Base-by-base conservation (phyloP, 2,797 vertebrate genomes). In the Gallinago stenura region DNA sequence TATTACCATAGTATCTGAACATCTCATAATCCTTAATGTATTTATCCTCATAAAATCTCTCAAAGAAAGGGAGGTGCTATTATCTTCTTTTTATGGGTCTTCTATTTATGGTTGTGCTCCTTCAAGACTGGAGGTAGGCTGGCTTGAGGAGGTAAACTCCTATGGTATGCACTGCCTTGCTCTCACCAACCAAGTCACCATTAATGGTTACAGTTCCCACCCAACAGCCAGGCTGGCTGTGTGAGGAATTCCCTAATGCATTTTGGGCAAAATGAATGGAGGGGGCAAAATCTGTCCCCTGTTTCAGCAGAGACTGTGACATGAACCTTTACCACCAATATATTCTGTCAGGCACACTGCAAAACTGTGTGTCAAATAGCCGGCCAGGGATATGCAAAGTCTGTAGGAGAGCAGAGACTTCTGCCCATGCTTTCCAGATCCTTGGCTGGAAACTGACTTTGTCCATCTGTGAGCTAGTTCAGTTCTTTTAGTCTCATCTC, bases 131-230 rank as follows among this genome's bases (percentile, higher is more conserved):
- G 7, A 15, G 35, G 35, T 50, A 46, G 15, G 14, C 25, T 60
- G 53, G 12, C 31, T 87, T 53, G 41, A 89, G 83, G 35, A 69
- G 22, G 54, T 50, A 71, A 88, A 86, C 58, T 21, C 33, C 31
- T 18, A 6, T 18, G 9, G 4, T 39, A 18, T 45, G 9, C 3
- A 4, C 5, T 0, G 0, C 48, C 15, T 64, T 48, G 8, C n/a
- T 65, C 6, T 68, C 7, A 7, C 8, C 35, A 17, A 4, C 56
- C 14, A 53, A 58, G 15, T 33, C 31, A 21, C 12, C 11, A 12
- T 22, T 24, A 37, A 53, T 50, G 12, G 9, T 56, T 62, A 7
- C 18, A 1, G 0, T 31, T 92, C 25, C 25, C 9, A 15, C 15
- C 3, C 7, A 20, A 6, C 7, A 72, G 15, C 15, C 41, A 73